Conservation (phyloP, 2,797 vertebrate species). For the Pangasius larnaudii region DNA sequence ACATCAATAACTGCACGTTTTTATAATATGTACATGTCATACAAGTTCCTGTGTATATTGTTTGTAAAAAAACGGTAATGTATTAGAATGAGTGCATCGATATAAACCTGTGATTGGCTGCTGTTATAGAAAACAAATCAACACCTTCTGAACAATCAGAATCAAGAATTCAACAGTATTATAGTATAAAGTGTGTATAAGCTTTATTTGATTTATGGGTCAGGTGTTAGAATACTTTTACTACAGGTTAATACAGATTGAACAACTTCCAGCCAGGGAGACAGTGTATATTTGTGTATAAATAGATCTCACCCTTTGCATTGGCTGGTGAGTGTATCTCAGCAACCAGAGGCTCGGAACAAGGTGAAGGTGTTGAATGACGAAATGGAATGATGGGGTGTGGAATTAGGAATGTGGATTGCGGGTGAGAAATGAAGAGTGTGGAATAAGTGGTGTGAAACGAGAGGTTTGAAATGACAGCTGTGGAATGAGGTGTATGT, state of each 20-base stretch:
- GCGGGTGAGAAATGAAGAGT: neutral
- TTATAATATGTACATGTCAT: neutral
- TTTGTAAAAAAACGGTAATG: neutral
- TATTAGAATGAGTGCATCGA: neutral
- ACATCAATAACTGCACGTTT: neutral
- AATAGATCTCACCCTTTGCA: neutral
- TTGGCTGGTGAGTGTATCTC: neutral
- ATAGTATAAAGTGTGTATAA: neutral
- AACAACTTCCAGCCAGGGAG: neutral
- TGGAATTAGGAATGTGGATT: conserved; percentile 4
- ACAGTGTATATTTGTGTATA: neutral
- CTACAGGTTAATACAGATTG: neutral
- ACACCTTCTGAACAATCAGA: neutral
- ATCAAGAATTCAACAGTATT: neutral
- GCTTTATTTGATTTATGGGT: neutral
- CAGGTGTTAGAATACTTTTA: neutral
- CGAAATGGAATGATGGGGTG: neutral
- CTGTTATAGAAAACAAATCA: neutral
- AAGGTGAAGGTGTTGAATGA: neutral
- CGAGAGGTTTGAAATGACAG: neutral
- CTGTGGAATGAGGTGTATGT: neutral
- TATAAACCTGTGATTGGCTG: neutral
- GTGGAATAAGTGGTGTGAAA: conserved; percentile 8
- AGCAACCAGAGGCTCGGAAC: neutral
- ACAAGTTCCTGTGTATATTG: neutral